phyloP scores from a whole-genome alignment of 2,888 invertebrate genomes.

The Uropetala carovei region DNA sequence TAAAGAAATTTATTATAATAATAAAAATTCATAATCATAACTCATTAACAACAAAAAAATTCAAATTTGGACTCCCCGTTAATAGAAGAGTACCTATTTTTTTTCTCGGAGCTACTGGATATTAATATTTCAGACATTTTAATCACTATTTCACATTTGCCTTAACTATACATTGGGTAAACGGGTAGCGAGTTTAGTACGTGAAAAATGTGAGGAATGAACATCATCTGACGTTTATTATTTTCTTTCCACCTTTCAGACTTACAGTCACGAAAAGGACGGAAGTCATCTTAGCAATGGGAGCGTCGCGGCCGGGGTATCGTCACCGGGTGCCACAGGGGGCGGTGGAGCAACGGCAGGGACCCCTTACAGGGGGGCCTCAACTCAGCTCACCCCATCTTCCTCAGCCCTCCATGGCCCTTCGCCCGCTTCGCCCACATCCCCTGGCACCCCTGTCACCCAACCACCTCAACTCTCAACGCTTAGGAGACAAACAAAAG shows the following conservation, averaged over 20 bases:
- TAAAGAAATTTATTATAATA: too few relatives aligned
- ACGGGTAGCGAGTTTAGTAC: too few relatives aligned
- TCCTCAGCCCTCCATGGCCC: neutral
- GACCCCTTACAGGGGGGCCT: neutral
- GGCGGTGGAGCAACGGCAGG: neutral
- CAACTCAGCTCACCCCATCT: neutral
- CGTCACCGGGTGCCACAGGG: neutral
- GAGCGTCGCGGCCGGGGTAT: neutral
- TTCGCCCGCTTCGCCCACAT: slow-evolving; percentile 68
- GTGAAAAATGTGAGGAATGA: too few relatives aligned
- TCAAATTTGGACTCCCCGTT: too few relatives aligned
- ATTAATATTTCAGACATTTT: too few relatives aligned
- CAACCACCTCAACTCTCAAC: slow-evolving; percentile 86
- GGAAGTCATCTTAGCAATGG: slow-evolving; percentile 65
- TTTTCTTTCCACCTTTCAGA: slow-evolving; percentile 72
- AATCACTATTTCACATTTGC: too few relatives aligned
- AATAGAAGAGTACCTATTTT: too few relatives aligned
- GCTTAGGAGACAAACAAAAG: slow-evolving; percentile 85
- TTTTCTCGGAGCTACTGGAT: too few relatives aligned
- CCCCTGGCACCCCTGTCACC: slow-evolving; percentile 73
- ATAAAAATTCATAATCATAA: too few relatives aligned
- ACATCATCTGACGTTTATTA: slow-evolving; percentile 13
- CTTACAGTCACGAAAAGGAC: slow-evolving; percentile 74
- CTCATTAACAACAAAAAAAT: too few relatives aligned
- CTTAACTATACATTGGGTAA: too few relatives aligned